Evolutionary conservation across 2,797 vertebrate species (phyloP).

Genomic region (Vireo griseus): DNA sequence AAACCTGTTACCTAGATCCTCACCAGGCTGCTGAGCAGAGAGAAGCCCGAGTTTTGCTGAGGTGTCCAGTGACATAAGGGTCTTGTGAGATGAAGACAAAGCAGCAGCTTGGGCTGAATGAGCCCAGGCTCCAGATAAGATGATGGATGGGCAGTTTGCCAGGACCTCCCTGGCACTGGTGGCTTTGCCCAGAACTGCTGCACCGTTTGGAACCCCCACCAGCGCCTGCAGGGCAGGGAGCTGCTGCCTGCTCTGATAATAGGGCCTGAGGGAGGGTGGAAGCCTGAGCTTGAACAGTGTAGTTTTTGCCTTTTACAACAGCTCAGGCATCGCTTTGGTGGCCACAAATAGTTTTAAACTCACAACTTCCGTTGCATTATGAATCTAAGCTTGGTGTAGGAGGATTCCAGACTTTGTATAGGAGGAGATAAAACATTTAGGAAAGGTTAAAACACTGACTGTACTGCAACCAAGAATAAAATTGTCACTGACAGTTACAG

Average conservation of each 20-base stretch:
- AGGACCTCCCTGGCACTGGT: neutral
- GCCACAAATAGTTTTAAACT: neutral
- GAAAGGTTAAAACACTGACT: neutral
- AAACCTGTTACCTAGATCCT: conserved; percentile 47
- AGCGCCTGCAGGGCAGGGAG: rapidly evolving
- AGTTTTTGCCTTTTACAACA: neutral
- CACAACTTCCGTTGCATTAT: neutral
- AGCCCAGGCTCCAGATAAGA: neutral
- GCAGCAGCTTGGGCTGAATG: neutral
- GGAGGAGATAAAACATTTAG: neutral
- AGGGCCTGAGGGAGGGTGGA: rapidly evolving
- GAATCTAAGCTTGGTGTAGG: neutral
- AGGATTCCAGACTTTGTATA: neutral
- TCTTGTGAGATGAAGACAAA: neutral
- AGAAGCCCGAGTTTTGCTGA: neutral
- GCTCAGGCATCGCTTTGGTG: neutral
- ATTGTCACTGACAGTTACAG: neutral
- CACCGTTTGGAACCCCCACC: neutral
- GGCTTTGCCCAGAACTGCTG: neutral
- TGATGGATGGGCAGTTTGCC: neutral
- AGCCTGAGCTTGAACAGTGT: neutral
- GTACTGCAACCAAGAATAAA: neutral
- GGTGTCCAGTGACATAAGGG: neutral
- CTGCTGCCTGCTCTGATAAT: neutral
- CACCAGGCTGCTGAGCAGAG: neutral